Evolutionary conservation across 1,140 invertebrate species (phyloP), one percentile per base, ranked within the genome.

Genomic region (Cydia splendana): DNA sequence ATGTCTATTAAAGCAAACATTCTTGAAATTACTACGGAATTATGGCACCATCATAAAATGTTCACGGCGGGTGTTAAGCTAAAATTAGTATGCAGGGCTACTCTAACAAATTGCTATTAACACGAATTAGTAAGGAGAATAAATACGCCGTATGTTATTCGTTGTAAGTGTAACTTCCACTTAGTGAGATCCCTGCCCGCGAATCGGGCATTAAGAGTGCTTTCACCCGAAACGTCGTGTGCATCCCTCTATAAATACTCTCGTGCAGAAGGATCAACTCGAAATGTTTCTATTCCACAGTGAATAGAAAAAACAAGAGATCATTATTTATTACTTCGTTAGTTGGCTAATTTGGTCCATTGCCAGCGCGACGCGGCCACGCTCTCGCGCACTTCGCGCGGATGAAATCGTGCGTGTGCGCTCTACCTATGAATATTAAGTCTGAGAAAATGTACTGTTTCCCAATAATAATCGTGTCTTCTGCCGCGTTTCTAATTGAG

Each of bases 301-400:
- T 82, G 88, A 90, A 90, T 91, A 92, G 91, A 93, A 93, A 71
- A 93, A 93, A 93, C 88, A 93, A 93, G 89, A 92, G 90, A 93
- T 88, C 86, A 91, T 92, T 91, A 93, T 93, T 93, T 93, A 93
- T 93, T 92, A 91, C 88, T 91, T 88, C 84, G 91, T 89, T 90
- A 91, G 89, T 88, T 89, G 85, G 89, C 87, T 93, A 93, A 93
- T 93, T 93, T 91, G 89, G 90, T 92, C 89, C 84, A 84, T 75
- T 86, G 90, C 84, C 89, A 89, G 85, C 84, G 78, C 73, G 84
- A 80, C 86, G 86, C 82, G 81, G 85, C 87, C 57, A 88, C 89
- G 87, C 89, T 91, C 88, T 91, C 88, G 84, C 85, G 84, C 85
- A 81, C 84, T 79, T 78, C 75, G 80, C 76, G 79, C 81, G 75